These are phyloP conservation scores for Mustelus asterias DNA, from an alignment of 2,113 vertebrate genomes.

Conservation along the genomic window DNA sequence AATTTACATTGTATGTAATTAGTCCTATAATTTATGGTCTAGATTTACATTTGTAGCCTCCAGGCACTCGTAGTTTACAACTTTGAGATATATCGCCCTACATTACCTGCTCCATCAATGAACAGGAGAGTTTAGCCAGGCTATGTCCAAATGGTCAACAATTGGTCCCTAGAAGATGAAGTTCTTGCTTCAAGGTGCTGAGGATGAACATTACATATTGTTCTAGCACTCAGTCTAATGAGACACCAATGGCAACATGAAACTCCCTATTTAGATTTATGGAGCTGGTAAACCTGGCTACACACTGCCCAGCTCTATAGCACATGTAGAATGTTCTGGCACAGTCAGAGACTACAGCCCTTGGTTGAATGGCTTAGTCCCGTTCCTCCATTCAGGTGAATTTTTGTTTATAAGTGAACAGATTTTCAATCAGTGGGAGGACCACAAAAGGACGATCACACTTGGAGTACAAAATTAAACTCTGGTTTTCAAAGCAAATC, in stretches of 20 bases:
- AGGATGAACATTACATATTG: background rate
- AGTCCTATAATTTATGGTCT: background rate
- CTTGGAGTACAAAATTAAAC: background rate
- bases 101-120: background rate
- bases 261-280: background rate
- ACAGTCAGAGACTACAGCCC: background rate
- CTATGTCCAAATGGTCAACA: background rate
- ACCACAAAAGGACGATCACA: background rate
- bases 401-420: background rate
- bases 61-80: background rate
- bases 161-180: background rate
- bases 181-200: background rate
- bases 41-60: background rate
- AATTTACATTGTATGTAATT: background rate
- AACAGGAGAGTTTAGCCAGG: background rate
- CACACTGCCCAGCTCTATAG: background rate
- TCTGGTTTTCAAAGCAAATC: background rate
- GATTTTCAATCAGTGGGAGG: background rate
- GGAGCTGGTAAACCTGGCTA: background rate
- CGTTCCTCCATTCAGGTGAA: background rate
- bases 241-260: background rate
- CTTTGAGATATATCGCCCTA: background rate
- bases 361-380: background rate
- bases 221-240: background rate
- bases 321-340: background rate